Conservation (phyloP, 2,113 vertebrate species). For the Aleadryas rufinucha region DNA sequence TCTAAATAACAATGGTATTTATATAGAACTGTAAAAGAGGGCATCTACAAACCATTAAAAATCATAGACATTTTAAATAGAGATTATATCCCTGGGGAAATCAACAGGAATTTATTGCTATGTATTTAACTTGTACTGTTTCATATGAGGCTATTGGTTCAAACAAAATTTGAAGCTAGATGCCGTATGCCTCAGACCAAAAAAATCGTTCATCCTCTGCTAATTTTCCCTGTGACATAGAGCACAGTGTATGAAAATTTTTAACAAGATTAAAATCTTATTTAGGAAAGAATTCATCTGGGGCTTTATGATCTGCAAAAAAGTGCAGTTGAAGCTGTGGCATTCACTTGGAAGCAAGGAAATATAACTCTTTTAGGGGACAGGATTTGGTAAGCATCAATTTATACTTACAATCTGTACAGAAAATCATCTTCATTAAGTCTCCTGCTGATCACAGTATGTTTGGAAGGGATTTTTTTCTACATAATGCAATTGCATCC, state of each 20-base stretch:
- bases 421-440: not conserved
- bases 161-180: not conserved
- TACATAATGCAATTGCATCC: not conserved
- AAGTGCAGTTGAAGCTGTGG: not conserved
- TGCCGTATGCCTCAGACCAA: not conserved
- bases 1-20: constrained; percentile 43
- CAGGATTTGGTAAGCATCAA: not conserved
- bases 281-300: constrained; percentile 33
- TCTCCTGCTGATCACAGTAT: not conserved
- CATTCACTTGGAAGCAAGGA: not conserved
- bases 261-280: constrained; percentile 21
- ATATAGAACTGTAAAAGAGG: not conserved
- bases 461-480: not conserved
- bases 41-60: constrained; percentile 9
- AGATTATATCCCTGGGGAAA: constrained; percentile 6
- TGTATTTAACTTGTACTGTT: not conserved
- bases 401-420: not conserved
- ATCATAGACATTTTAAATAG: constrained; percentile 19
- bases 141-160: not conserved
- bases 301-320: constrained; percentile 14
- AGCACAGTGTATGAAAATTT: constrained; percentile 1
- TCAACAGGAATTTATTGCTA: not conserved
- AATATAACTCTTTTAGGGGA: not conserved
- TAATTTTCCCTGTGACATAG: constrained; percentile 34
- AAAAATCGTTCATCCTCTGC: constrained; percentile 11